Percentiles rank a stretch among this genome's conserved stretches.
Evolutionary conservation across 1,140 invertebrate genomes (phyloP).

Genomic region (Drosophila saltans): DNA sequence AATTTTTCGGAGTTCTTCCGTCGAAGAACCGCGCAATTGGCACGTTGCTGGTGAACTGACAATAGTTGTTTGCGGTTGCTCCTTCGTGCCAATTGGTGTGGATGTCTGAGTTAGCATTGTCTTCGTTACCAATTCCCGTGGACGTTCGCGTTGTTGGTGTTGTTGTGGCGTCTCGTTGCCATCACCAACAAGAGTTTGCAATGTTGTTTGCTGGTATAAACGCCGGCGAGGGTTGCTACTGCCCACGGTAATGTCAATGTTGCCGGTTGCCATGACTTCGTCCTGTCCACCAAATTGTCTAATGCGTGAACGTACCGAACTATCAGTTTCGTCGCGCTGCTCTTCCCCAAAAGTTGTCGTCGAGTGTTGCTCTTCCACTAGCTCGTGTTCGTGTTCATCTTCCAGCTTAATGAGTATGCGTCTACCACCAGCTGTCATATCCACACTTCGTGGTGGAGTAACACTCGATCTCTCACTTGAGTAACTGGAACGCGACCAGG

Average conservation of each 20-base stretch:
- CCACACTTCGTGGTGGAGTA: constrained; percentile 71
- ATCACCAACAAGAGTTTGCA: constrained; percentile 54
- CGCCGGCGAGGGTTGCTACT: constrained; percentile 72
- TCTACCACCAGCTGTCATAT: constrained; percentile 74
- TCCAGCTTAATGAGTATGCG: constrained; percentile 77
- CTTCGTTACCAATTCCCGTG: constrained; percentile 68
- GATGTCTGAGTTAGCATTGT: constrained; percentile 63
- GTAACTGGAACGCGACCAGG: constrained; percentile 65
- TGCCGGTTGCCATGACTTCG: constrained; percentile 73
- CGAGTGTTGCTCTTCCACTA: constrained; percentile 37
- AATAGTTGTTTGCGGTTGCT: constrained; percentile 70
- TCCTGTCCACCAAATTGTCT: constrained; percentile 66
- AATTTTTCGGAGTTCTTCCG: constrained; percentile 81
- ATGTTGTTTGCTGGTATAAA: constrained; percentile 74
- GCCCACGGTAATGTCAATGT: constrained; percentile 83
- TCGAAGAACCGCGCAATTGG: constrained; percentile 82
- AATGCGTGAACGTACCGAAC: constrained; percentile 56
- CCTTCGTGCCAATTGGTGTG: constrained; percentile 76
- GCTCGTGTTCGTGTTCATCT: constrained; percentile 54
- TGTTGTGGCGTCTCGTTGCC: constrained; percentile 52
- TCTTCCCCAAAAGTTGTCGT: constrained; percentile 16
- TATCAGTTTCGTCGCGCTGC: constrained; percentile 65
- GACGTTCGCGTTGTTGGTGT: constrained; percentile 52
- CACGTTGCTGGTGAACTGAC: constrained; percentile 74
- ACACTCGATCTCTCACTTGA: constrained; percentile 72